These are phyloP conservation scores for Melanerpes aurifrons DNA, from an alignment of 2,113 vertebrate genomes.

Conservation along the genomic window DNA sequence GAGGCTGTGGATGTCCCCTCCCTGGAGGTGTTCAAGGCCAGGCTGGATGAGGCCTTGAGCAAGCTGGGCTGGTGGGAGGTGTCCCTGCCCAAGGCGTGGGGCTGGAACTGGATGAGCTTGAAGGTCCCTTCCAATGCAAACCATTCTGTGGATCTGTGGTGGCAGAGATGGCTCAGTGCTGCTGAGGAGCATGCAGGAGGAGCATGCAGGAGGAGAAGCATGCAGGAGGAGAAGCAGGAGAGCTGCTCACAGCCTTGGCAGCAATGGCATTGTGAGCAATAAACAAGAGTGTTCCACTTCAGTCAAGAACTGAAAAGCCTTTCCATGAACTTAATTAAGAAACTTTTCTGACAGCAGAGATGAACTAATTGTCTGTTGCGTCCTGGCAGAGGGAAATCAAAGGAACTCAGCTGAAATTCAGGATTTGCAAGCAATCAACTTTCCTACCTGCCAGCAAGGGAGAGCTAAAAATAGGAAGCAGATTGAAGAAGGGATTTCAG, in stretches of 20 bases:
- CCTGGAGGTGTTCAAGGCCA: too few relatives aligned
- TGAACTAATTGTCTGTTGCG: slow-evolving; percentile 42
- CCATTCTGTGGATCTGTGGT: too few relatives aligned
- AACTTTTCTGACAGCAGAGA: slow-evolving; percentile 44
- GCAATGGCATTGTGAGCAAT: not conserved
- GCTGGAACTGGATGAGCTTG: too few relatives aligned
- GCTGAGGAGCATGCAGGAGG: not conserved
- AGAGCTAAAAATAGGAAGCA: slow-evolving; percentile 47
- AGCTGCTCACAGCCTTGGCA: not conserved
- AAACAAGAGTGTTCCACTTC: slow-evolving; percentile 55
- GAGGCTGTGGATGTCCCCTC: too few relatives aligned
- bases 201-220: too few relatives aligned
- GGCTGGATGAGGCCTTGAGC: too few relatives aligned
- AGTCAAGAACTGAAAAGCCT: slow-evolving; percentile 61
- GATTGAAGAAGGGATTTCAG: not conserved
- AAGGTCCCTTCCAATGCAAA: too few relatives aligned
- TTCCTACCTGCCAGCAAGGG: slow-evolving; percentile 39
- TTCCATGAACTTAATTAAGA: slow-evolving; percentile 68
- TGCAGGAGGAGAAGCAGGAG: not conserved
- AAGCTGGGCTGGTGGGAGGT: too few relatives aligned
- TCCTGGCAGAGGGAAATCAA: slow-evolving; percentile 37
- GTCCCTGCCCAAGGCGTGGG: too few relatives aligned
- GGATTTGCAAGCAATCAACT: not conserved
- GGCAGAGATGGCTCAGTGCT: rapidly evolving
- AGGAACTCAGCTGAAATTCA: slow-evolving; percentile 36